A percentile compares a stretch with the other conserved stretches of the same genome.
These are phyloP conservation scores for Podiceps cristatus DNA, from an alignment of 2,113 vertebrate genomes.

Conservation along the genomic window DNA sequence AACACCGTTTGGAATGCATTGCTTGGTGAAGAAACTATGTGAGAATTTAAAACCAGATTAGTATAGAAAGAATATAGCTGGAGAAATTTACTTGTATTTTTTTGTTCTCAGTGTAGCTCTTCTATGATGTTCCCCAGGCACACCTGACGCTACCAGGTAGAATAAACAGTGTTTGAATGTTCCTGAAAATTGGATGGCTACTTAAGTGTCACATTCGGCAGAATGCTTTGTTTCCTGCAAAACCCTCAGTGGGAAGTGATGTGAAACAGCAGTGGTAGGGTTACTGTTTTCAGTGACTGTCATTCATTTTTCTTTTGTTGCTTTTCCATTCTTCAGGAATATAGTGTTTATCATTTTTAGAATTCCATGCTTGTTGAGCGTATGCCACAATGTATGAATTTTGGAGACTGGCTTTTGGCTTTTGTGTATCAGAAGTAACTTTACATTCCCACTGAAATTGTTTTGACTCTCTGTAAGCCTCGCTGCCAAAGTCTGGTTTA, in stretches of 20 bases:
- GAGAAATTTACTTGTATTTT: not conserved
- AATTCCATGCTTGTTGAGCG: not conserved
- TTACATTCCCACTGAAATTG: rapidly evolving
- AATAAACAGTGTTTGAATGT: not conserved
- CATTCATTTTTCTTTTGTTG: not conserved
- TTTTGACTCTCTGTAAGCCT: not conserved
- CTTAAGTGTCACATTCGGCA: not conserved
- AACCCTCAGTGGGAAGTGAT: not conserved
- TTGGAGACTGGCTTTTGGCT: not conserved
- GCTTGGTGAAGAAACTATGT: not conserved
- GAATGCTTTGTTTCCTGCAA: not conserved
- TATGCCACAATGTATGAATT: not conserved
- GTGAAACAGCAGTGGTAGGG: not conserved
- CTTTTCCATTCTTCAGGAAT: not conserved
- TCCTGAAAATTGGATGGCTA: not conserved
- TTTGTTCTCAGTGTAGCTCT: not conserved
- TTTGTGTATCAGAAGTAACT: not conserved
- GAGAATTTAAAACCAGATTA: not conserved
- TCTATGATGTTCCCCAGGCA: not conserved
- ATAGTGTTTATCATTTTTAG: not conserved
- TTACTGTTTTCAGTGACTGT: not conserved
- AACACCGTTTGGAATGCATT: not conserved
- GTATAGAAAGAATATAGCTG: not conserved
- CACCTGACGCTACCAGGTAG: not conserved
- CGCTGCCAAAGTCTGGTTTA: not conserved